A percentile compares a stretch with the other conserved stretches of the same genome.
Conservation (phyloP, 2,888 invertebrate species). For the Xanthorhoe designata region DNA sequence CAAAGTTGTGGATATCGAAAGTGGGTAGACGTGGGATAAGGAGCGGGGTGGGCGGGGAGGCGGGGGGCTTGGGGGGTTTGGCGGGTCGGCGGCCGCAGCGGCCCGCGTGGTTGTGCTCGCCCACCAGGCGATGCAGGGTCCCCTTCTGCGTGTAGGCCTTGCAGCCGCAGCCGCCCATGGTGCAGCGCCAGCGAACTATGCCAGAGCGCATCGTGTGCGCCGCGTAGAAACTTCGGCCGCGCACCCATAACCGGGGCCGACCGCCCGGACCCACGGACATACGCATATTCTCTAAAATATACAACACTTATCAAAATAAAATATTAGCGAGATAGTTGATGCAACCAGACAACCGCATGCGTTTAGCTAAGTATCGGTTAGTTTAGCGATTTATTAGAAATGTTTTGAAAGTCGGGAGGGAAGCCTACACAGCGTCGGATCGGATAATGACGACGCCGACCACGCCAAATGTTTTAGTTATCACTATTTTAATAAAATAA, state of each 20-base stretch:
- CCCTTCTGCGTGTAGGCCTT: conserved; percentile 81
- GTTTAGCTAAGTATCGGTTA: neutral
- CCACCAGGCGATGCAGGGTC: conserved; percentile 76
- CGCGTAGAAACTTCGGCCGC: conserved; percentile 81
- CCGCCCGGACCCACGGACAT: conserved; percentile 80
- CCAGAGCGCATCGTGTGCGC: conserved; percentile 82
- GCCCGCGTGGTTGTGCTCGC: conserved; percentile 78
- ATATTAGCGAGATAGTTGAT: neutral
- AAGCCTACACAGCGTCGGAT: neutral
- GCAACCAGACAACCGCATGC: conserved; percentile 9
- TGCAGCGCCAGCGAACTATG: conserved; percentile 80
- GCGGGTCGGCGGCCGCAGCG: conserved; percentile 67
- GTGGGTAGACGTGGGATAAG: conserved; percentile 68
- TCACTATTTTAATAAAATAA: conserved; percentile 24
- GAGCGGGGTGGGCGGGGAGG: conserved; percentile 65
- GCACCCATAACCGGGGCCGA: conserved; percentile 79
- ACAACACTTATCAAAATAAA: conserved; percentile 33
- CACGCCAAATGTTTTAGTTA: neutral
- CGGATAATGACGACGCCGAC: neutral
- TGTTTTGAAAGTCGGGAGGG: neutral
- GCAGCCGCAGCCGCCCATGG: conserved; percentile 81
- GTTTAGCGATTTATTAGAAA: neutral
- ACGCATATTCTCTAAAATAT: conserved; percentile 67
- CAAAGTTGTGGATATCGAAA: conserved; percentile 74
- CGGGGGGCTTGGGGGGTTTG: conserved; percentile 44